Percentiles rank a stretch among this genome's conserved stretches.
phyloP scores from a whole-genome alignment of 1,140 invertebrate species.

The Magallana ariakensis region DNA sequence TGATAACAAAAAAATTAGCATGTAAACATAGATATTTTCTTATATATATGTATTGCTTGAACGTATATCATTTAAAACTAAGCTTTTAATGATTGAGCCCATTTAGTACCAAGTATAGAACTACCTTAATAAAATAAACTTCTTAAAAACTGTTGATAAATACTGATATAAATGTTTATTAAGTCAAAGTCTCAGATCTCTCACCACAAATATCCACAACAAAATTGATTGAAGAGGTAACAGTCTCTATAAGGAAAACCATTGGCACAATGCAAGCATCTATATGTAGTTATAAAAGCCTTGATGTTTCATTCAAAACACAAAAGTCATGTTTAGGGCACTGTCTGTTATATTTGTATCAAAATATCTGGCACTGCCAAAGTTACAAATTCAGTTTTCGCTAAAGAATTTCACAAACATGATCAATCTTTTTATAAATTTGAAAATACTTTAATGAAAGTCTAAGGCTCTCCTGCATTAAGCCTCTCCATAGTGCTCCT shows the following conservation, averaged over 20 bases:
- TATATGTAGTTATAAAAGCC: not conserved
- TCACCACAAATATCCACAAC: not conserved
- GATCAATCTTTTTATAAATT: not conserved
- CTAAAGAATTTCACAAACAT: not conserved
- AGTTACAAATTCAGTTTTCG: not conserved
- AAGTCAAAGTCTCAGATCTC: not conserved
- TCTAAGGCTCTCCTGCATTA: conserved; percentile 40
- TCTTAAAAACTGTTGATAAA: not conserved
- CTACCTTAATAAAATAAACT: too few species aligned
- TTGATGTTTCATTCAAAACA: not conserved
- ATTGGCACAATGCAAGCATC: not conserved
- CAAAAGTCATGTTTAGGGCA: not conserved
- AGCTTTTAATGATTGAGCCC: too few species aligned
- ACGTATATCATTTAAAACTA: too few species aligned
- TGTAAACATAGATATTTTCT: too few species aligned
- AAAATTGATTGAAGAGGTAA: not conserved
- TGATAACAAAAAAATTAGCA: too few species aligned
- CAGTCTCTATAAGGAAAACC: not conserved
- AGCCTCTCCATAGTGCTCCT: conserved; percentile 63
- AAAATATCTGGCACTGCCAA: conserved; percentile 30
- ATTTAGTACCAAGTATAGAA: too few species aligned
- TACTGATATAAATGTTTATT: conserved; percentile 28
- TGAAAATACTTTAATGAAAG: not conserved
- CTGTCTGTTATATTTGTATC: not conserved
- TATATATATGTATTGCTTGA: too few species aligned